Percentiles rank a stretch among this genome's conserved stretches.
phyloP scores from a whole-genome alignment of 1,140 invertebrate genomes.

The Chlorops oryzae region DNA sequence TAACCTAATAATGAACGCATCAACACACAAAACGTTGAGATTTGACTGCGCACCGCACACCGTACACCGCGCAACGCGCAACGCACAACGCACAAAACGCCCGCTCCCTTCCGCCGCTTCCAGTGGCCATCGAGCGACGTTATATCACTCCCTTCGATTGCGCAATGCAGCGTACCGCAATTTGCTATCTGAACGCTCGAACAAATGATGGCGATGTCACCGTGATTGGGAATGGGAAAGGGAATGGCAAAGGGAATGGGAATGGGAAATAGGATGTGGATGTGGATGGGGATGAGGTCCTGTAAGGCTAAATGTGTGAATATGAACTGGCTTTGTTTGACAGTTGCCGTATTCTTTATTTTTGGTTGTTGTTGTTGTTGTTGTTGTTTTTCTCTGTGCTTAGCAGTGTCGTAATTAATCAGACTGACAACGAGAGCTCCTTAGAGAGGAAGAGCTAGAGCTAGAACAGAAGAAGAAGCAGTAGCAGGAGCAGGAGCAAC shows the following conservation, averaged over 20 bases:
- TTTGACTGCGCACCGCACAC: background rate
- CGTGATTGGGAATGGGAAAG: too few relatives aligned
- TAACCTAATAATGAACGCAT: conserved; percentile 48
- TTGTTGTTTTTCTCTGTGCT: conserved; percentile 4
- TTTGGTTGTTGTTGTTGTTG: background rate
- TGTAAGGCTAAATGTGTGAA: background rate
- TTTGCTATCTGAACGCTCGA: conserved; percentile 7
- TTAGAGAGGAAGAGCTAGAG: too few relatives aligned
- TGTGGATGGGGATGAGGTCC: background rate
- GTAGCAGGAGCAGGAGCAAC: too few relatives aligned
- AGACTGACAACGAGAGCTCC: conserved; percentile 5
- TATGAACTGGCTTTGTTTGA: too few relatives aligned
- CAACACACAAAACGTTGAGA: conserved; percentile 33
- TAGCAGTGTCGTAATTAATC: conserved; percentile 25
- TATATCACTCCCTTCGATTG: too few relatives aligned
- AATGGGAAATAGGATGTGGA: background rate
- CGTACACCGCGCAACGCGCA: background rate
- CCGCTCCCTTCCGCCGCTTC: too few relatives aligned
- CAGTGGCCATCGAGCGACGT: too few relatives aligned
- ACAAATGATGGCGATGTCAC: background rate
- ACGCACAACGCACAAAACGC: background rate
- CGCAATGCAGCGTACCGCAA: too few relatives aligned
- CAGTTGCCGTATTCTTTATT: conserved; percentile 9
- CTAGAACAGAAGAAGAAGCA: too few relatives aligned
- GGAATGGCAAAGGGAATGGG: conserved; percentile 1